Conservation (phyloP, 1,140 invertebrate genomes). For the Bombus balteatus region DNA sequence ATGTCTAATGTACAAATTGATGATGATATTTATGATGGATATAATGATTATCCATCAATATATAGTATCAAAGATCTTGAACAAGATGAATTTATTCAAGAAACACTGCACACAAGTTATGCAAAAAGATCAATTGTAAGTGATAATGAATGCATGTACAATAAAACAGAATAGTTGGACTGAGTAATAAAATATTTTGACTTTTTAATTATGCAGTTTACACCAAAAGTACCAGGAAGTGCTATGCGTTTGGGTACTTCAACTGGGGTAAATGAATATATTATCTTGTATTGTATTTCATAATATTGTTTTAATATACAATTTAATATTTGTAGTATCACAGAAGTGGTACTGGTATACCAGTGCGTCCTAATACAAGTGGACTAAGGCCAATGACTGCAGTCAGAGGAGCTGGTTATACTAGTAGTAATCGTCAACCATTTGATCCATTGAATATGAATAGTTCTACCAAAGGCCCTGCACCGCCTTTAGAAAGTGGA, state of each 20-base stretch:
- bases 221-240: conserved; percentile 78
- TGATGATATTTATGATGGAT: conserved; percentile 87
- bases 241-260: conserved; percentile 83
- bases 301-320: neutral
- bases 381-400: conserved; percentile 94
- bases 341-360: conserved; percentile 68
- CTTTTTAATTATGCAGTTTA: conserved; percentile 69
- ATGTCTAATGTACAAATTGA: conserved; percentile 57
- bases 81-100: conserved; percentile 86
- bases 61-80: conserved; percentile 87
- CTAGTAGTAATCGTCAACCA: conserved; percentile 86
- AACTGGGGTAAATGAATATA: conserved; percentile 77
- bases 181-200: conserved; percentile 20
- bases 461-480: conserved; percentile 78
- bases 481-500: conserved; percentile 85
- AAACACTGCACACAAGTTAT: conserved; percentile 85
- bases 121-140: conserved; percentile 84
- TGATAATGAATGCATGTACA: conserved; percentile 25
- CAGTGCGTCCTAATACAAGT: conserved; percentile 71
- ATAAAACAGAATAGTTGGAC: neutral
- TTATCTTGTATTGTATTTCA: neutral
- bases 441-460: conserved; percentile 93
- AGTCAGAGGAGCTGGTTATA: conserved; percentile 97
- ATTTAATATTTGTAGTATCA: conserved; percentile 74
- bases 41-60: conserved; percentile 86